Evolutionary conservation across 2,888 invertebrate genomes (phyloP).

Genomic region (Microchrysa polita): DNA sequence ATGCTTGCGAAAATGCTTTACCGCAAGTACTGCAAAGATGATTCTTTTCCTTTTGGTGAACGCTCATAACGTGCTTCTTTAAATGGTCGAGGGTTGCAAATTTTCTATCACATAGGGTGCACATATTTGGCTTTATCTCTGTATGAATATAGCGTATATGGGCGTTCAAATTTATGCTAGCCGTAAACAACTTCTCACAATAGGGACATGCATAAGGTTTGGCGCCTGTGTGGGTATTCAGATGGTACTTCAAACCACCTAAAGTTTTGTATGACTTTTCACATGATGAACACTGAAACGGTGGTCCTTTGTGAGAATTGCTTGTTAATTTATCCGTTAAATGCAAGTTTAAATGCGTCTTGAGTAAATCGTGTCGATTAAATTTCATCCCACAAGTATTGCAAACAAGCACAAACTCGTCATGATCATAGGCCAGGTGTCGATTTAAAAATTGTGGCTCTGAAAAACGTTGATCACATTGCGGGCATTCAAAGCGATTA

Average conservation of each 20-base stretch:
- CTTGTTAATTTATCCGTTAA: neutral
- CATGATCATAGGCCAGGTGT: slow-evolving; percentile 53
- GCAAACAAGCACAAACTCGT: slow-evolving; percentile 48
- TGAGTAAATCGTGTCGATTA: slow-evolving; percentile 46
- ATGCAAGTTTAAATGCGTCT: slow-evolving; percentile 47
- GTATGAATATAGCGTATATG: slow-evolving; percentile 54
- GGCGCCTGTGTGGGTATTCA: slow-evolving; percentile 51
- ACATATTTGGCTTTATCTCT: slow-evolving; percentile 52
- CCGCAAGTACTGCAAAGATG: slow-evolving; percentile 53
- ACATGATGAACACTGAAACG: slow-evolving; percentile 48
- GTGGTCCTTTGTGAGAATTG: too few relatives aligned
- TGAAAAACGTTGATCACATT: slow-evolving; percentile 52
- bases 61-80: slow-evolving; percentile 55
- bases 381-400: slow-evolving; percentile 51
- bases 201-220: slow-evolving; percentile 53
- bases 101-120: slow-evolving; percentile 54
- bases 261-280: slow-evolving; percentile 50
- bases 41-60: slow-evolving; percentile 55
- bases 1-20: slow-evolving; percentile 53
- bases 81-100: slow-evolving; percentile 55
- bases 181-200: slow-evolving; percentile 52
- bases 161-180: slow-evolving; percentile 52
- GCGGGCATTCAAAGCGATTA: slow-evolving; percentile 53
- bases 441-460: slow-evolving; percentile 50
- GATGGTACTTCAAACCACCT: slow-evolving; percentile 51